Percentiles rank a stretch among this genome's conserved stretches.
Conservation (phyloP, 2,888 invertebrate genomes). For the Lasioglossum leucozonium region DNA sequence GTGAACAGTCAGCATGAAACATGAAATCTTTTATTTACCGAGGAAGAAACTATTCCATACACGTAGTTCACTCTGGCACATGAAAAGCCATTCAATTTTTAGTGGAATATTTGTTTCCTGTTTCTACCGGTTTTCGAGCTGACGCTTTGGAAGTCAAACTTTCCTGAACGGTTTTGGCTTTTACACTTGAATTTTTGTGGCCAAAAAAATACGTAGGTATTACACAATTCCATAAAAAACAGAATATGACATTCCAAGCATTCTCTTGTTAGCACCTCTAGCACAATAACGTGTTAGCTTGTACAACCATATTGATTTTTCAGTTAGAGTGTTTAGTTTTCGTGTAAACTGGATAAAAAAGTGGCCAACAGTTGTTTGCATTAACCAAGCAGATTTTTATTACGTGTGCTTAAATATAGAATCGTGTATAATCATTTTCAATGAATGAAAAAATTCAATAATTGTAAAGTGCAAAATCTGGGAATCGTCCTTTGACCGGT, state of each 20-base stretch:
- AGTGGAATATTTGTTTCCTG: neutral
- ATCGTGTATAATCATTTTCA: too few species aligned
- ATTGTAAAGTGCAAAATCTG: too few species aligned
- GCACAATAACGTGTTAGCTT: neutral
- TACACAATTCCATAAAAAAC: neutral
- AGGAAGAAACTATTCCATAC: neutral
- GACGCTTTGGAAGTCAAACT: neutral
- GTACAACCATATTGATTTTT: neutral
- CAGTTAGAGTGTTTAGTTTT: too few species aligned
- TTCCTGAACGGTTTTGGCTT: neutral
- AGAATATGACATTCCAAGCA: neutral
- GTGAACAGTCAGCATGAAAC: too few species aligned
- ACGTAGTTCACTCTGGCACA: neutral
- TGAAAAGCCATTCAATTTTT: neutral
- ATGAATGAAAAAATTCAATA: too few species aligned
- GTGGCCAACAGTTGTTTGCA: neutral
- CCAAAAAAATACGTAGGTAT: neutral
- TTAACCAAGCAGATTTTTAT: too few species aligned
- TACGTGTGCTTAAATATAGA: too few species aligned
- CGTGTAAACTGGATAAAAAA: neutral
- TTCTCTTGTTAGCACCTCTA: neutral
- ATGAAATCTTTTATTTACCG: neutral
- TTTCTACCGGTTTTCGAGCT: neutral
- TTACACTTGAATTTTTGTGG: neutral
- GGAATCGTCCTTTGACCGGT: too few species aligned